Evolutionary conservation across 2,797 vertebrate genomes (phyloP).

Genomic region (Acrossocheilus wenchowensis): DNA sequence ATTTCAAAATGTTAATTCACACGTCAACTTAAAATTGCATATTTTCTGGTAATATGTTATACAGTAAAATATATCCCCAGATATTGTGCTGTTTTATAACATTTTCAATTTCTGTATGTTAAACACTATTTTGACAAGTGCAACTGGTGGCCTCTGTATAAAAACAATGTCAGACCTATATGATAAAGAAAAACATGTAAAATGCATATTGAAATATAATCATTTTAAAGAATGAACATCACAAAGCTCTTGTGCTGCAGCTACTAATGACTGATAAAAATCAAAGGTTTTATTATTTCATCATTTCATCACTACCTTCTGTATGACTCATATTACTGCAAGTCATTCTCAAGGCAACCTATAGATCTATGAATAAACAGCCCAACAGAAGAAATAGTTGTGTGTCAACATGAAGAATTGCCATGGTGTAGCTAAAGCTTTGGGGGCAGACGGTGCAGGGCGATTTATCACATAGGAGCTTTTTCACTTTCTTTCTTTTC

Average conservation of each 20-base stretch:
- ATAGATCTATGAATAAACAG: conserved; percentile 40
- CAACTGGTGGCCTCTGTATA: background rate
- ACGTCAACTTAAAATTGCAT: background rate
- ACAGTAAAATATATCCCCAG: background rate
- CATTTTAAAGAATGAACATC: background rate
- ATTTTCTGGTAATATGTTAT: background rate
- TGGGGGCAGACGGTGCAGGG: conserved; percentile 9
- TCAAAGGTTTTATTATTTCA: background rate
- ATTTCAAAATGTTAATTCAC: background rate
- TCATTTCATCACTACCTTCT: background rate
- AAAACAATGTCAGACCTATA: background rate
- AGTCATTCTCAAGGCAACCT: conserved; percentile 16
- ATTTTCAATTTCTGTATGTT: background rate
- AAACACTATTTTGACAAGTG: background rate
- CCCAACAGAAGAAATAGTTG: conserved; percentile 2
- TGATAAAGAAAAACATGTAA: background rate
- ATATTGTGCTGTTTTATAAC: background rate
- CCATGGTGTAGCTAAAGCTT: background rate
- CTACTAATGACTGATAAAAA: background rate
- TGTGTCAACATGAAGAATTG: conserved; percentile 51
- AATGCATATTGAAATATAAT: background rate
- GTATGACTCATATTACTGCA: background rate
- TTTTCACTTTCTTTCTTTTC: conserved; percentile 17
- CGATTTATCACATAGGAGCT: conserved; percentile 24
- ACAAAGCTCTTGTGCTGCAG: background rate